phyloP scores from a whole-genome alignment of 2,888 invertebrate species.

The Clivina fossor region DNA sequence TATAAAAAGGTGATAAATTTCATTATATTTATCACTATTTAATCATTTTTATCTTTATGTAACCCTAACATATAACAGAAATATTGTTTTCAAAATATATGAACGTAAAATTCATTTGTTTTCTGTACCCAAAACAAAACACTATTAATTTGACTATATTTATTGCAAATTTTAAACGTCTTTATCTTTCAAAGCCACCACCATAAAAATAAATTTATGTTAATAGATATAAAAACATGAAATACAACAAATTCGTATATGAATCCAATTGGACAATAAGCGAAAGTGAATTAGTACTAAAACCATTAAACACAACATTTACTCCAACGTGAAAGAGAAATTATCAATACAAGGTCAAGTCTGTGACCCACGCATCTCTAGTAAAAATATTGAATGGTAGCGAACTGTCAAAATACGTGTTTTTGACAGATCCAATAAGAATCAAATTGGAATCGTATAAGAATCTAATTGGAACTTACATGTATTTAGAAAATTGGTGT shows the following conservation, averaged over 20 bases:
- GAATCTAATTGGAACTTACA: conserved; percentile 22
- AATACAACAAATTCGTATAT: too few relatives aligned
- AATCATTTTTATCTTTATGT: too few relatives aligned
- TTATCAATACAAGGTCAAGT: conserved; percentile 33
- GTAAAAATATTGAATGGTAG: conserved; percentile 1
- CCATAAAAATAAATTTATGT: not conserved
- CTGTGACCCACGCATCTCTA: conserved; percentile 28
- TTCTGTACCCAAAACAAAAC: too few relatives aligned
- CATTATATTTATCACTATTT: too few relatives aligned
- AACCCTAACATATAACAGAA: too few relatives aligned
- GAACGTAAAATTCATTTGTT: not conserved
- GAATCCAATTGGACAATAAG: not conserved
- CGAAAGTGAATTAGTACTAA: conserved; percentile 20
- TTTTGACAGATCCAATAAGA: not conserved
- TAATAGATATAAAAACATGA: not conserved
- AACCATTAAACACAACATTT: conserved; percentile 28
- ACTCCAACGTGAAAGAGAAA: conserved; percentile 30
- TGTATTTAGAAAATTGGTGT: conserved; percentile 30
- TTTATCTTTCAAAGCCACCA: not conserved
- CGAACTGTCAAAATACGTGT: not conserved
- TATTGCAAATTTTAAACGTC: too few relatives aligned
- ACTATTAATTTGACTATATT: too few relatives aligned
- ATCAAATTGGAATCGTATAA: not conserved
- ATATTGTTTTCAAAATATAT: too few relatives aligned
- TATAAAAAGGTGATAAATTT: too few relatives aligned